Base-by-base conservation (phyloP, 2,888 invertebrate genomes). In the Drosophila crucigera region DNA sequence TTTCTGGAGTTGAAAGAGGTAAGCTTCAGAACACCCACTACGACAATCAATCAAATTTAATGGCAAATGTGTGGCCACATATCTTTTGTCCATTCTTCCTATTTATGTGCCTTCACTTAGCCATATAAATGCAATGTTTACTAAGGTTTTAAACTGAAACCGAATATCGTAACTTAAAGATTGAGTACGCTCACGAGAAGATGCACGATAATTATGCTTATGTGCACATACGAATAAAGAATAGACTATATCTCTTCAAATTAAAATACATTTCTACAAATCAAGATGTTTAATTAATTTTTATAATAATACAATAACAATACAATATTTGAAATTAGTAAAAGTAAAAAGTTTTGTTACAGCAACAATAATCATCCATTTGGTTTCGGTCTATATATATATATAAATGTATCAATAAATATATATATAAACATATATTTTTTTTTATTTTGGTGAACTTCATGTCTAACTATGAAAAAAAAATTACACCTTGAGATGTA, bases 1-100 rank as follows among this genome's bases (percentile, higher is more conserved):
- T 93, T 91, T 91, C 92, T 82, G 90, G 93, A 92, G 92, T 93
- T 92, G 92, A 93, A 91, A 92, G 92, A 92, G 93, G 93, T 93
- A 91, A 90, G 93, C 84, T 35, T 41, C 30, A 60, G n/a, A 53
- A 4, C 22, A 43, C 16, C 37, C n/a, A 43, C 33, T 43, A 41
- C 35, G 28, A 31, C 58, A 31, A 49, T 63, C 49, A 50, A 47
- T 47, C 43, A 19, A 58, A 33, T 62, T 66, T 52, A 69, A 56
- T 52, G 22, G 43, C 25, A 60, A 60, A 66, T 59, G 33, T 65
- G 59, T 63, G 14, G 16, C 39, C 37, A 37, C 19, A 52, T 66
- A 28, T 22, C 9, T 35, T 31, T 30, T 25, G 33, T 11, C 3
- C 5, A 6, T 37, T 35, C 11, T n/a, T 22, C 22, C 52, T 43